Conservation (phyloP, 30 jellyfish, hydroid and myxozoan genomes). For the Aurelia coerulea region DNA sequence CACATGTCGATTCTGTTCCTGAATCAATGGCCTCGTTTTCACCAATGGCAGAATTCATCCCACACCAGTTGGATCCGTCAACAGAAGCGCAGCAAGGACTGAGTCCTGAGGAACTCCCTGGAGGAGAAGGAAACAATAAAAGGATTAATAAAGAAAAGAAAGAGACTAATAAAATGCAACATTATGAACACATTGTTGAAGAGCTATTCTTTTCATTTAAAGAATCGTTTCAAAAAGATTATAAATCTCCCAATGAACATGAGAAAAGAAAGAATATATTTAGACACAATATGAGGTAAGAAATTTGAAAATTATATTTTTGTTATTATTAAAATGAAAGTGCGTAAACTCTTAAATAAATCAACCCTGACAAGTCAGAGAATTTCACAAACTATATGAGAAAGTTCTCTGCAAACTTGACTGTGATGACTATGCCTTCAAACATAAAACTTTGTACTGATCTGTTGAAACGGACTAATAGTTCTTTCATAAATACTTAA, state of each 20-base stretch:
- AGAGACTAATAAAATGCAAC: conserved; percentile 9
- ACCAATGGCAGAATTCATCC: conserved; percentile 92
- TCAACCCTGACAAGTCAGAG: not conserved
- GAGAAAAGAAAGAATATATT: conserved; percentile 85
- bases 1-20: conserved; percentile 67
- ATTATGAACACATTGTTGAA: conserved; percentile 76
- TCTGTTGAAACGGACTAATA: no score
- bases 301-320: not conserved
- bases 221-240: conserved; percentile 65
- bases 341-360: not conserved
- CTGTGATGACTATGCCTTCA: not conserved
- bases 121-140: not conserved
- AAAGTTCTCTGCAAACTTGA: not conserved
- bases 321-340: not conserved
- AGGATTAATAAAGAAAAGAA: conserved; percentile 2
- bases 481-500: no score
- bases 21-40: conserved; percentile 72
- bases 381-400: not conserved
- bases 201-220: conserved; percentile 62
- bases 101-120: conserved; percentile 29
- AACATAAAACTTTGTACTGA: no score
- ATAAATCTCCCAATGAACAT: conserved; percentile 70
- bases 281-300: conserved; percentile 88
- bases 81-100: conserved; percentile 45
- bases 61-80: conserved; percentile 52